Evolutionary conservation across 2,113 vertebrate species (phyloP).

Genomic region (Hirundichthys speculiger): DNA sequence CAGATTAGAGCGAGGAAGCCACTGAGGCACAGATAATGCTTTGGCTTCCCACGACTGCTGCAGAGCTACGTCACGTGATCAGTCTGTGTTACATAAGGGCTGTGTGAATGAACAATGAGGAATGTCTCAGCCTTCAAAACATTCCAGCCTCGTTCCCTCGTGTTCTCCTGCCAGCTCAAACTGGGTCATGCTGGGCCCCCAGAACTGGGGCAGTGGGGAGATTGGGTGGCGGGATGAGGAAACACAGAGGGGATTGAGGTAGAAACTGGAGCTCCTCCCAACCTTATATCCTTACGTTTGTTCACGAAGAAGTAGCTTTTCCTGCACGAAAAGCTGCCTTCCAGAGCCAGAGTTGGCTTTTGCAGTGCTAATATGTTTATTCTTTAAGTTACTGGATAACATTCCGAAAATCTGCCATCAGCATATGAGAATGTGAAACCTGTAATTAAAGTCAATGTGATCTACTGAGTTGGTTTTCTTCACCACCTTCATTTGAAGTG

Average conservation of each 20-base stretch:
- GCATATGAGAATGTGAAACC: neutral
- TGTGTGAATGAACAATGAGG: constrained; percentile 81
- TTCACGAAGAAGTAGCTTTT: constrained; percentile 26
- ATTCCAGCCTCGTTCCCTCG: constrained; percentile 68
- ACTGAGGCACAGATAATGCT: constrained; percentile 71
- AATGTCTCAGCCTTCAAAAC: constrained; percentile 79
- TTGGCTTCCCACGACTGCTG: constrained; percentile 71
- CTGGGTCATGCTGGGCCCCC: constrained; percentile 75
- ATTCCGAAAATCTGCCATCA: neutral
- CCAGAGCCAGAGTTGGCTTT: constrained; percentile 6
- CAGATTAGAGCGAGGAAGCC: constrained; percentile 70
- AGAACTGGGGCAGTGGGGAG: constrained; percentile 76
- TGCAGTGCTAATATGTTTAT: constrained; percentile 35
- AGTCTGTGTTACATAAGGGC: constrained; percentile 74
- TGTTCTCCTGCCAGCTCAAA: constrained; percentile 61
- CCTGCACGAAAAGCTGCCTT: constrained; percentile 11
- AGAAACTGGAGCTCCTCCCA: constrained; percentile 49
- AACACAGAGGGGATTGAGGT: constrained; percentile 36
- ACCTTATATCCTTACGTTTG: constrained; percentile 28
- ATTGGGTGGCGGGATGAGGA: constrained; percentile 36
- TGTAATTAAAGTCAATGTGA: constrained; percentile 1
- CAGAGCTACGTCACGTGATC: constrained; percentile 75
- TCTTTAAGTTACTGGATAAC: constrained; percentile 11
- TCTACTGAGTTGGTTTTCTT: constrained; percentile 1
- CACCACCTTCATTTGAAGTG: constrained; percentile 9